Percentiles rank a stretch among this genome's conserved stretches.
These are phyloP conservation scores for Herpailurus yagouaroundi DNA, from an alignment of 2,113 vertebrate genomes.

Conservation along the genomic window DNA sequence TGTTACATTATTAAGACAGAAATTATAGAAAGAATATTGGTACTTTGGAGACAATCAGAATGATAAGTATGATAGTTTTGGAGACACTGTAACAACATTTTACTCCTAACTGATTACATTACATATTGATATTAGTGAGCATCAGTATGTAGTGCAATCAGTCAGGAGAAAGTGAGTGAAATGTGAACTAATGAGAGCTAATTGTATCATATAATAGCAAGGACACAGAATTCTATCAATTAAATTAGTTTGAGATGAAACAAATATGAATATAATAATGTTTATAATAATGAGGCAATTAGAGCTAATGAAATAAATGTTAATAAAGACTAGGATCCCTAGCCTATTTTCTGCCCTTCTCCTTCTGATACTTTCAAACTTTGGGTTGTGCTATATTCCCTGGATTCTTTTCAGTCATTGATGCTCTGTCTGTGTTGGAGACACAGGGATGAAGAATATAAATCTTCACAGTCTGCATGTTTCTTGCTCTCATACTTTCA, in stretches of 20 bases:
- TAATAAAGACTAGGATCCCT: constrained; percentile 83
- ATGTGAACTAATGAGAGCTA: constrained; percentile 92
- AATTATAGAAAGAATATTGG: constrained; percentile 86
- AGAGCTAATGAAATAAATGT: constrained; percentile 88
- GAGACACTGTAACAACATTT: constrained; percentile 83
- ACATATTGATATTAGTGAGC: constrained; percentile 89
- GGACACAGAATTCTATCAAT: constrained; percentile 90
- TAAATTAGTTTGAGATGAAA: constrained; percentile 91
- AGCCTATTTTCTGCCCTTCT: constrained; percentile 59
- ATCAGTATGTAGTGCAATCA: constrained; percentile 89
- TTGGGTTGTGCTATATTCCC: constrained; percentile 64
- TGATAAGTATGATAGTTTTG: constrained; percentile 86
- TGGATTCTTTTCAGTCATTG: neutral
- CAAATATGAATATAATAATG: constrained; percentile 91
- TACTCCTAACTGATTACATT: constrained; percentile 90
- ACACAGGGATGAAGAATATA: neutral
- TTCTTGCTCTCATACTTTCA: neutral
- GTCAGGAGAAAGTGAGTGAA: constrained; percentile 90
- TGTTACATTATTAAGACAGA: constrained; percentile 85
- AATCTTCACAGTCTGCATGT: neutral
- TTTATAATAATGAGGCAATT: constrained; percentile 90
- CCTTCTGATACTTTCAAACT: constrained; percentile 71
- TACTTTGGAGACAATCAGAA: constrained; percentile 89
- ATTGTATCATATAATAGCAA: constrained; percentile 90
- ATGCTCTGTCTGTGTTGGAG: neutral